Base-by-base conservation (phyloP, 2,113 vertebrate species). In the Todiramphus chloris region DNA sequence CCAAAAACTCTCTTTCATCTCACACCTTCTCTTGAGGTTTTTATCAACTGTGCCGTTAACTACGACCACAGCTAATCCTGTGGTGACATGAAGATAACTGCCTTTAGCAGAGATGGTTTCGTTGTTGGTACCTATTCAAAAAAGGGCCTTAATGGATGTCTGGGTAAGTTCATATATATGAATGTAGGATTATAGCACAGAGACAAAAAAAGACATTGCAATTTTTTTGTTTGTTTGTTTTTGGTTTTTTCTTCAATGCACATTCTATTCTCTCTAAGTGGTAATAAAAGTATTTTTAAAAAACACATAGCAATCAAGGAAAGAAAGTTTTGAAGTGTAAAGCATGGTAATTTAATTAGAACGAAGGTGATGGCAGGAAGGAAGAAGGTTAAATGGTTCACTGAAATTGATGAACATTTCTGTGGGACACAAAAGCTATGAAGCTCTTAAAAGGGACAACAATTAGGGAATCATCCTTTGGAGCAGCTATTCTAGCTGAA, bases 361-460 rank as follows among this genome's bases (percentile, higher is more conserved):
- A 96, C 27, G 27, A 91, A 83, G 56, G 13, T 13, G n/a, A 77
- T 43, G 28, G 46, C 58, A 94, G 75, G 83, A 78, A 88, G 55
- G 48, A 95, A 90, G 58, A 74, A 83, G 66, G 64, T 82, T 88
- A 89, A 93, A 79, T 56, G 18, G 21, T 82, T 90, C 39, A 66
- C 6, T 68, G 70, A 87, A 91, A 92, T 59, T 39, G 37, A 90
- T 79, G 19, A 95, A 94, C 43, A 74, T 73, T 86, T 96, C 53
- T 83, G 58, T 55, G 67, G 44, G 72, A 90, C 53, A 79, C 64
- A 91, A 83, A 81, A 88, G 46, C 63, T 75, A 72, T 76, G 16
- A 80, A 76, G 37, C 60, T 94, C 84, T 94, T 88, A 70, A 93
- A 82, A 95, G 28, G 33, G 56, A 68, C 35, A 90, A 92, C 64